phyloP scores from a whole-genome alignment of 2,888 invertebrate genomes.

The Acholoe squamosa region DNA sequence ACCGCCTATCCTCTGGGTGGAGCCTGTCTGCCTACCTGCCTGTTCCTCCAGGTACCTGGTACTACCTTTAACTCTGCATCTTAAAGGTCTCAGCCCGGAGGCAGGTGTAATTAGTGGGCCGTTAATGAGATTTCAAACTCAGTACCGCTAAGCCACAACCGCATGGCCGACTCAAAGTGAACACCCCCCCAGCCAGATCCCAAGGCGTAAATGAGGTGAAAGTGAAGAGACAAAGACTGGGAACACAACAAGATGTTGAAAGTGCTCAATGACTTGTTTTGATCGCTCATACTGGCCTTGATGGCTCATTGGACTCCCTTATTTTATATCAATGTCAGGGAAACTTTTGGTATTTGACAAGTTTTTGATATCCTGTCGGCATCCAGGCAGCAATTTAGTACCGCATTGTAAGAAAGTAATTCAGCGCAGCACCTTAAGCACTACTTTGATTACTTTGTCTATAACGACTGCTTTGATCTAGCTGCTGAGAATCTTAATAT shows the following conservation, averaged over 20 bases:
- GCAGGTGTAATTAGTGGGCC: neutral
- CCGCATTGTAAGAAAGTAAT: too few species aligned
- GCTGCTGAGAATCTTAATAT: too few species aligned
- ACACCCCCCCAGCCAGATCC: neutral
- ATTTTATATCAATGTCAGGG: too few species aligned
- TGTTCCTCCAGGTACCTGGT: neutral
- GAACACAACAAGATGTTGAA: neutral
- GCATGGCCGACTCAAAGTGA: neutral
- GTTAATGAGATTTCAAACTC: conserved; percentile 22
- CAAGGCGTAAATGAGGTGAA: neutral
- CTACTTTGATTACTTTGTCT: too few species aligned
- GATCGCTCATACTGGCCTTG: neutral
- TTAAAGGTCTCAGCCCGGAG: neutral
- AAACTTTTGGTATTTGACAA: too few species aligned
- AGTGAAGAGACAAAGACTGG: neutral
- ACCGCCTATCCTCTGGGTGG: too few species aligned
- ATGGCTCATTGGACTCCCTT: too few species aligned
- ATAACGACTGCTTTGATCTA: too few species aligned
- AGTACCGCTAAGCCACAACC: neutral
- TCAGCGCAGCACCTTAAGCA: too few species aligned
- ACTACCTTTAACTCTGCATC: neutral
- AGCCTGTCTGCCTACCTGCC: too few species aligned
- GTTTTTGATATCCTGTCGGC: too few species aligned
- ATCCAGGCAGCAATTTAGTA: too few species aligned
- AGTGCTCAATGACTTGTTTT: neutral